A percentile compares a stretch with the other conserved stretches of the same genome.
phyloP scores from a whole-genome alignment of 2,888 invertebrate species.

The Pilophorus perplexus region DNA sequence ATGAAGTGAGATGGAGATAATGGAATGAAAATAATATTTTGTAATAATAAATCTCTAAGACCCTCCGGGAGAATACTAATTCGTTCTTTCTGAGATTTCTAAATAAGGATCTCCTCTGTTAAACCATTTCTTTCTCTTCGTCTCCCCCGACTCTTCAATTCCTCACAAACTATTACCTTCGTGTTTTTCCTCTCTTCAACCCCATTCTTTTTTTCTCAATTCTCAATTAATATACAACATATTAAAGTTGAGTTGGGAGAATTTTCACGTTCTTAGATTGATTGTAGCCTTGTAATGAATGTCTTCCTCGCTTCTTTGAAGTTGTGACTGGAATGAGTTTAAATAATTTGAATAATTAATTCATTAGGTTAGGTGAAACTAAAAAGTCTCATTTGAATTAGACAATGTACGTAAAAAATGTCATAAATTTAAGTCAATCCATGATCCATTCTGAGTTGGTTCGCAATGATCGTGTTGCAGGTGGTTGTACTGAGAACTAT shows the following conservation, averaged over 20 bases:
- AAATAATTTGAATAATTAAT: too few species aligned
- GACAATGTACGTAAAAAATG: too few species aligned
- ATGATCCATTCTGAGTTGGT: too few species aligned
- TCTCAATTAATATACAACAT: constrained; percentile 28
- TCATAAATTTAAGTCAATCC: too few species aligned
- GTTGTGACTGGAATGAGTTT: too few species aligned
- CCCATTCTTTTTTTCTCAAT: neutral
- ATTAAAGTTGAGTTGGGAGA: neutral
- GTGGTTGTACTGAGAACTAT: too few species aligned
- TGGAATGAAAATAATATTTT: constrained; percentile 43
- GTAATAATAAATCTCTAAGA: constrained; percentile 40
- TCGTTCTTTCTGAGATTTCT: constrained; percentile 44
- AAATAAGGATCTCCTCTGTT: constrained; percentile 39
- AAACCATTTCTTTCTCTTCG: constrained; percentile 24
- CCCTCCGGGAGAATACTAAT: constrained; percentile 44
- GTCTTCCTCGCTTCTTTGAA: too few species aligned
- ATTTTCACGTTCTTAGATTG: too few species aligned
- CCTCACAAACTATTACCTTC: constrained; percentile 20
- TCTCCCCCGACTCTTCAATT: constrained; percentile 22
- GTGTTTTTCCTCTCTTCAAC: constrained; percentile 1
- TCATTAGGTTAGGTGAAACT: too few species aligned
- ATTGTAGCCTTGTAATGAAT: too few species aligned
- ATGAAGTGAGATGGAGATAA: constrained; percentile 31
- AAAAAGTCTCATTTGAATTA: too few species aligned
- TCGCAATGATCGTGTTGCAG: too few species aligned